phyloP scores from a whole-genome alignment of 2,888 invertebrate genomes.

The Deroplatys truncata region DNA sequence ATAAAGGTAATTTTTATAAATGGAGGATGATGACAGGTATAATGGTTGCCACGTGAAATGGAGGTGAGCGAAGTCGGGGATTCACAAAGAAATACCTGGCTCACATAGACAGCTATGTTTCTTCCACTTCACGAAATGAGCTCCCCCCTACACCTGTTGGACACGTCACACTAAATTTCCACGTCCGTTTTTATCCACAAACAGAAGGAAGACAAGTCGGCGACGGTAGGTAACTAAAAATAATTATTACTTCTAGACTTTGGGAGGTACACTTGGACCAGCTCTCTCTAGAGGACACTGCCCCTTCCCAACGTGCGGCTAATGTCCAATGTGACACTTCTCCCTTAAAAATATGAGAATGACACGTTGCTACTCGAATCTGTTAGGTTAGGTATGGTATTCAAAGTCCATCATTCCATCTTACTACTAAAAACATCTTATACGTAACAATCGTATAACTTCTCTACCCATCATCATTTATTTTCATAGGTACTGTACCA shows the following conservation, averaged over 20 bases:
- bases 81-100: neutral
- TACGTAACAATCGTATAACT: no score
- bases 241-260: neutral
- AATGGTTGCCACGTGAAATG: neutral
- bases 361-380: no score
- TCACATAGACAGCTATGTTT: neutral
- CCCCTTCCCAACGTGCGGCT: neutral
- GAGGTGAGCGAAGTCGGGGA: neutral
- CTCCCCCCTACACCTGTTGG: neutral
- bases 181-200: neutral
- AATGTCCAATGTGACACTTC: neutral
- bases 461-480: no score
- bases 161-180: neutral
- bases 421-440: no score
- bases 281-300: neutral
- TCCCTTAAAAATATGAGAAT: no score
- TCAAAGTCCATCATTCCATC: no score
- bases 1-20: neutral
- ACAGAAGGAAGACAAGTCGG: neutral
- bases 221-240: neutral
- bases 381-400: no score
- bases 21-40: neutral
- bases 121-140: neutral
- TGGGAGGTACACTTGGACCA: neutral
- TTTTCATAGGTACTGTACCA: no score